Evolutionary conservation across 2,888 invertebrate species (phyloP).

Genomic region (Nomada goodeniana): DNA sequence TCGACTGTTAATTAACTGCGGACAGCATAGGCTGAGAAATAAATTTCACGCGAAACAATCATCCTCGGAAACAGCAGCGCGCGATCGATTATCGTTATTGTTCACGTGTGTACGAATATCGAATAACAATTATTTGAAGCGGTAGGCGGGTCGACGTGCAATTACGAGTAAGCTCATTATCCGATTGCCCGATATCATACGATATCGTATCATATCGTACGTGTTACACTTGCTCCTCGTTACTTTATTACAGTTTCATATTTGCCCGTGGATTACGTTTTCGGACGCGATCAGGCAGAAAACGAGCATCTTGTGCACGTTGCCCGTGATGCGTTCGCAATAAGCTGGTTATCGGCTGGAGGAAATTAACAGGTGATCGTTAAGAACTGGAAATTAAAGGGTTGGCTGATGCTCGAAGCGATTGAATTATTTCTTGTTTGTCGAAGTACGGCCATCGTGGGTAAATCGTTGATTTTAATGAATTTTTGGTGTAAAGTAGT

Average conservation of each 20-base stretch:
- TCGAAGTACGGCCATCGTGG: too few species aligned
- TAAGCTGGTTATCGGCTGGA: background rate
- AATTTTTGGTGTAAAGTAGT: too few species aligned
- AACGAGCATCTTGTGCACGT: conserved; percentile 25
- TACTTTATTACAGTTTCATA: conserved; percentile 46
- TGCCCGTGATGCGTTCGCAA: background rate
- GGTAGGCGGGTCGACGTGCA: conserved; percentile 28
- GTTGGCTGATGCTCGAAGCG: too few species aligned
- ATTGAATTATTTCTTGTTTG: too few species aligned
- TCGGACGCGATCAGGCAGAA: conserved; percentile 5
- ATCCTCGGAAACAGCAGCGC: conserved; percentile 22
- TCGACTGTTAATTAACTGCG: conserved; percentile 43
- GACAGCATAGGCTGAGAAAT: conserved; percentile 42
- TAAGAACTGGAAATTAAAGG: conserved; percentile 3
- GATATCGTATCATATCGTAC: conserved; percentile 21
- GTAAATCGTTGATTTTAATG: too few species aligned
- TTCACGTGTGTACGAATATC: conserved; percentile 39
- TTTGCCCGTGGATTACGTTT: conserved; percentile 24
- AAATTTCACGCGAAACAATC: conserved; percentile 55
- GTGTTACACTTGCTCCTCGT: conserved; percentile 39
- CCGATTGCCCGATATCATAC: conserved; percentile 51
- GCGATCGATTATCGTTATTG: conserved; percentile 61
- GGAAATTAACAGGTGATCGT: conserved; percentile 34
- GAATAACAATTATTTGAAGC: conserved; percentile 60
- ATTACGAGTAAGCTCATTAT: conserved; percentile 66